Conservation (phyloP, 2,113 vertebrate genomes). For the Calyptommatus sinebrachiatus region DNA sequence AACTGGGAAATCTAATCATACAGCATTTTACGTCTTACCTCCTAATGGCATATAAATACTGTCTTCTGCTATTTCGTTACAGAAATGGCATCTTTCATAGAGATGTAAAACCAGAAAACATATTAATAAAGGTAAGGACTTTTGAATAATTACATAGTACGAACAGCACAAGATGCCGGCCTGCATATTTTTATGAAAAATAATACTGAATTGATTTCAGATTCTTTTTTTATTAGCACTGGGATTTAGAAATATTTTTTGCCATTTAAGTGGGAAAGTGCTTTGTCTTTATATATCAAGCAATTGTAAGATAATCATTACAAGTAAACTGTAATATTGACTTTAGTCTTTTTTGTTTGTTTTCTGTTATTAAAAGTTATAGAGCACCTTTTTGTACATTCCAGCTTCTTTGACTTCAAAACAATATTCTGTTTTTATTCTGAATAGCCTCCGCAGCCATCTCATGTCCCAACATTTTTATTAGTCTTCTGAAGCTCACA, state of each 20-base stretch:
- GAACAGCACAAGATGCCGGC: not conserved
- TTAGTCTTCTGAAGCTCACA: not conserved
- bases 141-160: conserved; percentile 9
- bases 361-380: conserved; percentile 12
- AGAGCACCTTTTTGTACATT: not conserved
- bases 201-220: not conserved
- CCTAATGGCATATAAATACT: not conserved
- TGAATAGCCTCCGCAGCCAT: not conserved
- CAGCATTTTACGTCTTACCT: not conserved
- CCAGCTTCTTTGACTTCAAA: not conserved
- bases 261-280: not conserved
- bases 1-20: not conserved
- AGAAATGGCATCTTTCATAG: conserved; percentile 89
- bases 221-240: not conserved
- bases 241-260: conserved; percentile 13
- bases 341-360: not conserved
- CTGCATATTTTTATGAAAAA: not conserved
- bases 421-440: not conserved
- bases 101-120: conserved; percentile 88
- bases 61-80: conserved; percentile 42
- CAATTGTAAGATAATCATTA: not conserved
- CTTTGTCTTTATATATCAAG: not conserved
- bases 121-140: conserved; percentile 82
- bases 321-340: not conserved
- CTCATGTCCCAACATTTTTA: not conserved